Percentiles rank a stretch among this genome's conserved stretches.
Conservation (phyloP, 2,797 vertebrate genomes). For the Malacoraja senta region DNA sequence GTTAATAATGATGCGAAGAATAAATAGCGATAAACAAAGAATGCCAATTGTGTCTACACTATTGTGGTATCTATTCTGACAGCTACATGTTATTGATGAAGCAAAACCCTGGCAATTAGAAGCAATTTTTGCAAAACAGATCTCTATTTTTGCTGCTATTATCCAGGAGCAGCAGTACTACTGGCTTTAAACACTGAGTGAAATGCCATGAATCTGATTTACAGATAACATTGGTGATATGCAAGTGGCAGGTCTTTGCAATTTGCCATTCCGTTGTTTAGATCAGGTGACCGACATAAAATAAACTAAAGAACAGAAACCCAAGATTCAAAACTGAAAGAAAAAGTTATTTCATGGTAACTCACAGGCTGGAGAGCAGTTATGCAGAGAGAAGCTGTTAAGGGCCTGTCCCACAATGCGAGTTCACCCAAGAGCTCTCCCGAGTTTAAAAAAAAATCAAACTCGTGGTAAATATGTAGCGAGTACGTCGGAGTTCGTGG, state of each 20-base stretch:
- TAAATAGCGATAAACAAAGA: constrained; percentile 41
- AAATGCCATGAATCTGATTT: constrained; percentile 47
- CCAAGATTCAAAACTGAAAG: neutral
- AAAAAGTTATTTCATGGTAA: neutral
- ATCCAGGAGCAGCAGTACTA: constrained; percentile 48
- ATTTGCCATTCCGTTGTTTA: constrained; percentile 44
- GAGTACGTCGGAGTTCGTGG: too few relatives aligned
- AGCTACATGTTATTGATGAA: constrained; percentile 25
- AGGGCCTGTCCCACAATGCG: too few relatives aligned
- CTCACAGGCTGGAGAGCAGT: too few relatives aligned
- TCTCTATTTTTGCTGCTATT: constrained; percentile 49
- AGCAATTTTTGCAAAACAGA: constrained; percentile 47
- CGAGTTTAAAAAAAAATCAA: too few relatives aligned
- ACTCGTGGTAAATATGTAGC: too few relatives aligned
- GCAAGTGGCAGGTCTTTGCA: constrained; percentile 42
- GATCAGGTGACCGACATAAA: neutral
- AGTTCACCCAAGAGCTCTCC: too few relatives aligned
- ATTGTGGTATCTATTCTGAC: neutral
- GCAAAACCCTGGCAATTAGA: constrained; percentile 1
- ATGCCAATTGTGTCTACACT: constrained; percentile 16
- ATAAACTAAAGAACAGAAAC: neutral
- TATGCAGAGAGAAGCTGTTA: too few relatives aligned
- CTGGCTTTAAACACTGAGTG: constrained; percentile 50
- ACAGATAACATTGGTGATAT: constrained; percentile 41
- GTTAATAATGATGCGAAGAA: neutral